Evolutionary conservation across 2,797 vertebrate species (phyloP), one percentile per base, ranked within the genome.

Genomic region (Chelmon rostratus): DNA sequence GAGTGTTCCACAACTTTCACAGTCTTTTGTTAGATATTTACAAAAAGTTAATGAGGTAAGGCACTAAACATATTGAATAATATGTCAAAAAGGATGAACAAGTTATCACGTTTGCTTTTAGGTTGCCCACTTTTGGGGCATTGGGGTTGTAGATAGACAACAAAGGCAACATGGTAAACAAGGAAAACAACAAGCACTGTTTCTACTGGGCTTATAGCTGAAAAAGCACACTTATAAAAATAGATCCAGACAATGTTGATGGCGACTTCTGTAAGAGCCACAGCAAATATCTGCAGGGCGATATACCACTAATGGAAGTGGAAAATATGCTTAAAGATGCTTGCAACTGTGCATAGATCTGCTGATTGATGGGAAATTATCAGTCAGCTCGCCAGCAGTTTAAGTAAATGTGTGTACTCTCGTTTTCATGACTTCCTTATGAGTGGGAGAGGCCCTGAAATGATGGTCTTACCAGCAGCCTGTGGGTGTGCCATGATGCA

Each of bases 401-500:
- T 8, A 10, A 23, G 21, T 68, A n/a, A 25, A 47, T 54, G 38
- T 44, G 47, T 18, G 46, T 6, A 16, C 53, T 66, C 21, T 31
- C 31, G 18, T 33, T 19, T 25, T 23, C 54, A 40, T 31, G 28
- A 52, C 52, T 57, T 54, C 56, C 46, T 68, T 16, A n/a, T 46
- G 63, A 52, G 18, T 31, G 63, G 68, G 49, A 49, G 56, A 73
- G 28, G 64, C 56, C 12, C 21, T 61, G 21, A 13, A n/a, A 4
- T 59, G n/a, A 74, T 23, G 42, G 62, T 25, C 18, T n/a, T 12
- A 44, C 49, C 33, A 11, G 66, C 74, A 68, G 65, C 37, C 28
- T 53, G 5, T 42, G 69, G 68, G 57, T 63, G 63, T 73, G 73
- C 28, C 64, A 21, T 12, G 49, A 16, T 28, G 49, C 6, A 9